Conservation (phyloP, 2,797 vertebrate genomes). For the Thunnus albacares region DNA sequence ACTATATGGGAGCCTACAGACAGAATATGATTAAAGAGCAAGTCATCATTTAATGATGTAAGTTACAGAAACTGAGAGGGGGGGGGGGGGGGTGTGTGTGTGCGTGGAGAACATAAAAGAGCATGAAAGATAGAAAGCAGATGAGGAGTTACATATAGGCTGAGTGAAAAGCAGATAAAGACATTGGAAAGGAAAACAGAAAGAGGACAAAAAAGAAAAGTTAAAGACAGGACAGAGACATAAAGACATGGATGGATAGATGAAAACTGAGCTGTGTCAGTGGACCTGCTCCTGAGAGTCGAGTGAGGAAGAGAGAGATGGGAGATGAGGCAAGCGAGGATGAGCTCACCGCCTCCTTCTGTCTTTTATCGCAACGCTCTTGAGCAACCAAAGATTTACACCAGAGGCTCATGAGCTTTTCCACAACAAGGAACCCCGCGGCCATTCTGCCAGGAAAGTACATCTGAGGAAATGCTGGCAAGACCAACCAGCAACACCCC, state of each 20-base stretch:
- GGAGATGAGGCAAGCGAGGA: constrained; percentile 58
- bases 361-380: constrained; percentile 54
- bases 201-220: neutral
- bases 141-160: neutral
- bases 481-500: constrained; percentile 26
- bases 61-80: constrained; percentile 34
- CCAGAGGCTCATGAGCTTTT: constrained; percentile 52
- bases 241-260: constrained; percentile 12
- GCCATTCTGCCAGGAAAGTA: constrained; percentile 63
- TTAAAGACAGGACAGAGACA: constrained; percentile 7
- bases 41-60: constrained; percentile 54
- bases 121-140: constrained; percentile 32
- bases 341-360: constrained; percentile 59
- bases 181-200: constrained; percentile 4
- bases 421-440: constrained; percentile 52
- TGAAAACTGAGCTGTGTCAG: constrained; percentile 38
- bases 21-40: constrained; percentile 47
- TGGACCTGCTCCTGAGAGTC: constrained; percentile 36
- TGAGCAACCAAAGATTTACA: constrained; percentile 62
- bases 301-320: constrained; percentile 31
- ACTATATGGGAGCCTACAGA: constrained; percentile 31
- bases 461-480: constrained; percentile 60
- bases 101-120: constrained; percentile 21
- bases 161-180: constrained; percentile 15
- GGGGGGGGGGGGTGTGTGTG: neutral